phyloP scores from a whole-genome alignment of 2,113 vertebrate genomes.

The Petrocephalus zakoni region DNA sequence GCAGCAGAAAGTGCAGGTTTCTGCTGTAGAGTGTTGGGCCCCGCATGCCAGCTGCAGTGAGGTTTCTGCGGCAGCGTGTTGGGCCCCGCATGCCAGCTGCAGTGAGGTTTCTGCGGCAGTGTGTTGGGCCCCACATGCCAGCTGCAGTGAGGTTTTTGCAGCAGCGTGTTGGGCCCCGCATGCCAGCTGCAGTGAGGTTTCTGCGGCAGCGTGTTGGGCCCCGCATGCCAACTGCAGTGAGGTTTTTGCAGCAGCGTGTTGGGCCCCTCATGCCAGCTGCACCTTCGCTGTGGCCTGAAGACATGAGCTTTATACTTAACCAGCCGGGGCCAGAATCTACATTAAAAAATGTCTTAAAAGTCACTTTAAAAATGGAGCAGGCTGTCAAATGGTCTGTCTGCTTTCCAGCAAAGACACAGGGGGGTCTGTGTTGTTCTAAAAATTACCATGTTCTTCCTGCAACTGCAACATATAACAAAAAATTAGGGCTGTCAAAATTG shows the following conservation, averaged over 20 bases:
- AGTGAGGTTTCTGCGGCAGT: background rate
- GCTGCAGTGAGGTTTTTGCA: background rate
- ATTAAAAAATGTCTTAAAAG: background rate
- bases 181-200: background rate
- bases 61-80: background rate
- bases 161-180: background rate
- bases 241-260: background rate
- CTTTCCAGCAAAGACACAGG: background rate
- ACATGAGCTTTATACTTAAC: background rate
- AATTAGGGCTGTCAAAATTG: too few relatives aligned
- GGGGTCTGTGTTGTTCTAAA: background rate
- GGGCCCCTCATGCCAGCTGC: background rate
- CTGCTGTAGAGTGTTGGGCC: background rate
- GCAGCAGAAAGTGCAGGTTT: background rate
- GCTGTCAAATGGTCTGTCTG: background rate
- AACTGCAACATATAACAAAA: background rate
- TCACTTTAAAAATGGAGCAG: background rate
- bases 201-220: background rate
- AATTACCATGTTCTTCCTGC: background rate
- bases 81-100: background rate
- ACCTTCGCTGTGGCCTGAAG: background rate
- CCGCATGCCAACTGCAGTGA: background rate
- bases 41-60: background rate
- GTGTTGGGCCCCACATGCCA: background rate
- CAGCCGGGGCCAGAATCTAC: background rate